phyloP scores from a whole-genome alignment of 2,113 vertebrate species.

The Maccullochella peelii region DNA sequence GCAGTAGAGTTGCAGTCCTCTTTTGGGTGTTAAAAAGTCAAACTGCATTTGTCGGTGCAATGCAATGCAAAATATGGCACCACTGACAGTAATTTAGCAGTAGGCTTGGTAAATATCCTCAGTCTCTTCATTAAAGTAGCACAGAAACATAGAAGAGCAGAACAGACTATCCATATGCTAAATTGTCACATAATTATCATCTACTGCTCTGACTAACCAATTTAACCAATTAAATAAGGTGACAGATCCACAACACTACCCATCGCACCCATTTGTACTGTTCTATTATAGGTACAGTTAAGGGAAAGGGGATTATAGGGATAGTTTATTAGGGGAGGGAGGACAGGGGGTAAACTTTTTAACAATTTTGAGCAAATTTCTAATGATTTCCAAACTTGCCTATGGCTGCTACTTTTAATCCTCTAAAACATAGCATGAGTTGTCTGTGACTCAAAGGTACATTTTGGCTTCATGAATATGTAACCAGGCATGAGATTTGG shows the following conservation, averaged over 20 bases:
- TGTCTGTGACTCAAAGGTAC: constrained; percentile 50
- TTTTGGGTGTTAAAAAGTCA: neutral
- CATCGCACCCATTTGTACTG: constrained; percentile 18
- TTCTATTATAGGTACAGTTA: constrained; percentile 4
- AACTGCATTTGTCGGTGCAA: neutral
- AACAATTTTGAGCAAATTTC: constrained; percentile 30
- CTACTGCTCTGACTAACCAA: constrained; percentile 34
- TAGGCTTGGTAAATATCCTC: neutral
- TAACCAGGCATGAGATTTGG: constrained; percentile 58
- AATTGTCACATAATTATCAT: constrained; percentile 3
- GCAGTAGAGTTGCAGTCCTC: neutral
- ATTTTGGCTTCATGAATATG: constrained; percentile 66
- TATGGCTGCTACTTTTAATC: constrained; percentile 58
- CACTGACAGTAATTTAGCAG: neutral
- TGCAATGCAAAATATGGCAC: neutral
- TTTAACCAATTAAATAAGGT: constrained; percentile 21
- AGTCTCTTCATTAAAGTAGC: constrained; percentile 19
- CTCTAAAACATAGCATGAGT: constrained; percentile 40
- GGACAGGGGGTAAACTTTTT: constrained; percentile 15
- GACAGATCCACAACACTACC: constrained; percentile 8
- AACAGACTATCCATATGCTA: constrained; percentile 2
- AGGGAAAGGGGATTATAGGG: neutral
- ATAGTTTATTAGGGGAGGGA: neutral
- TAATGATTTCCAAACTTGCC: constrained; percentile 59
- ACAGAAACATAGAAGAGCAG: neutral